These are phyloP conservation scores for Acanthaster planci DNA, from an alignment of 35 echinoderm and acorn worm genomes.

Conservation along the genomic window DNA sequence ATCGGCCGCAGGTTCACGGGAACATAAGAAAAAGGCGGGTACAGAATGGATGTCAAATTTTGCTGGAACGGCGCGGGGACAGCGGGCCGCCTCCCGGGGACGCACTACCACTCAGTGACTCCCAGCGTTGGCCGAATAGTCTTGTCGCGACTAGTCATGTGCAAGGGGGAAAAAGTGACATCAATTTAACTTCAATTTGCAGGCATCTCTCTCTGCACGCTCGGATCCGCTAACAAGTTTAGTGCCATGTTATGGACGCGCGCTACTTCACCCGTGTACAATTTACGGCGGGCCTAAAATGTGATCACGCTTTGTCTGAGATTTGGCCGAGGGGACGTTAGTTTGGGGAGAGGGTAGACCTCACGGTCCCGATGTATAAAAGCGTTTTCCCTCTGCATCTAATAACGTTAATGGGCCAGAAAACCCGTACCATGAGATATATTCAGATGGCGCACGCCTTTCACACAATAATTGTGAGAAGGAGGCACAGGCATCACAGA, in stretches of 20 bases:
- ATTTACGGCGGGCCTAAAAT: background rate
- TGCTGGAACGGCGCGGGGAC: background rate
- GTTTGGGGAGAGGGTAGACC: background rate
- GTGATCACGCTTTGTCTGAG: background rate
- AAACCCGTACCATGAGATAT: no score
- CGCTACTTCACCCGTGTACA: slow-evolving; percentile 5
- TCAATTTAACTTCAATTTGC: slow-evolving; percentile 32
- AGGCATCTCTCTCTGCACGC: background rate
- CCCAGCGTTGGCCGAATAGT: background rate
- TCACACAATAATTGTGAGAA: no score
- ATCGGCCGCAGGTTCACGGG: background rate
- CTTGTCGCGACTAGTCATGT: slow-evolving; percentile 4
- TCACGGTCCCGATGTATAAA: background rate
- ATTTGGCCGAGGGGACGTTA: background rate
- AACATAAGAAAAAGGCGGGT: background rate
- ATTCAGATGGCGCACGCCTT: no score
- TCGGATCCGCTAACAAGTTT: background rate
- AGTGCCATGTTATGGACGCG: slow-evolving; percentile 1
- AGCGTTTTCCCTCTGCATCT: no score
- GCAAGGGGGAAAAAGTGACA: slow-evolving; percentile 11
- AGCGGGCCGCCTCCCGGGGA: background rate
- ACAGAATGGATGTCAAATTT: slow-evolving; percentile 22
- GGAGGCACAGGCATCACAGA: no score
- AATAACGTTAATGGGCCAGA: no score
- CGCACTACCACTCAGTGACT: background rate